These are phyloP conservation scores for Brachionichthys hirsutus DNA, from an alignment of 2,113 vertebrate genomes.

Conservation along the genomic window DNA sequence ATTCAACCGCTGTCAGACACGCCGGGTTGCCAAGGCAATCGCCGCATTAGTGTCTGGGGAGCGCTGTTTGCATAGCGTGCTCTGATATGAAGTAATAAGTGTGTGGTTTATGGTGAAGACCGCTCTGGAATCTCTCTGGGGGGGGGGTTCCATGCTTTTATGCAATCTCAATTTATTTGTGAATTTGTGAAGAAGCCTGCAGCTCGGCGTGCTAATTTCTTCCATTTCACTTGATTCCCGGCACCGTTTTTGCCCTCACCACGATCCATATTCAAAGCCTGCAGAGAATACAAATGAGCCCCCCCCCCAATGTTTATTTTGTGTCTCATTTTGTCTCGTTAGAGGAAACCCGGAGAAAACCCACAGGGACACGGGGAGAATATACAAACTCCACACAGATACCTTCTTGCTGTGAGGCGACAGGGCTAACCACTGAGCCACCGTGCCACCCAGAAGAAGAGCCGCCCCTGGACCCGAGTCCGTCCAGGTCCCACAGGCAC, in stretches of 20 bases:
- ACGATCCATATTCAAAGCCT: slow-evolving; percentile 13
- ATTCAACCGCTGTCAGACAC: slow-evolving; percentile 12
- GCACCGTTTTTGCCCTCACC: slow-evolving; percentile 9
- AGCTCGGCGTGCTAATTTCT: slow-evolving; percentile 27
- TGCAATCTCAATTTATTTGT: slow-evolving; percentile 36
- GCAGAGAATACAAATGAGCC: slow-evolving; percentile 16
- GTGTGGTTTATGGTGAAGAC: slow-evolving; percentile 33
- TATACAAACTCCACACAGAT: too few relatives aligned
- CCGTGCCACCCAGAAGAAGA: too few relatives aligned
- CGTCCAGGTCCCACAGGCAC: not conserved
- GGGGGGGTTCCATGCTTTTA: slow-evolving; percentile 16
- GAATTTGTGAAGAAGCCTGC: slow-evolving; percentile 24
- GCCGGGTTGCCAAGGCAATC: slow-evolving; percentile 36
- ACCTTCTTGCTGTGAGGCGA: too few relatives aligned
- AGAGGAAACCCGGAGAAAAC: too few relatives aligned
- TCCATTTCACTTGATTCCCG: slow-evolving; percentile 26
- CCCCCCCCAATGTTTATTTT: slow-evolving; percentile 24
- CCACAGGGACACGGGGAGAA: too few relatives aligned
- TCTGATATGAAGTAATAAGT: slow-evolving; percentile 38
- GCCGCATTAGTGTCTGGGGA: not conserved
- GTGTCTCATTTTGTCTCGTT: slow-evolving; percentile 29
- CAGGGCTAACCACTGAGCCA: too few relatives aligned
- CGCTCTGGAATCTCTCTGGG: slow-evolving; percentile 22
- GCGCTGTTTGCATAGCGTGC: slow-evolving; percentile 29
- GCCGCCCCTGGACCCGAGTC: too few relatives aligned